Base-by-base conservation (phyloP, 1,140 invertebrate species). In the Neodiprion lecontei region DNA sequence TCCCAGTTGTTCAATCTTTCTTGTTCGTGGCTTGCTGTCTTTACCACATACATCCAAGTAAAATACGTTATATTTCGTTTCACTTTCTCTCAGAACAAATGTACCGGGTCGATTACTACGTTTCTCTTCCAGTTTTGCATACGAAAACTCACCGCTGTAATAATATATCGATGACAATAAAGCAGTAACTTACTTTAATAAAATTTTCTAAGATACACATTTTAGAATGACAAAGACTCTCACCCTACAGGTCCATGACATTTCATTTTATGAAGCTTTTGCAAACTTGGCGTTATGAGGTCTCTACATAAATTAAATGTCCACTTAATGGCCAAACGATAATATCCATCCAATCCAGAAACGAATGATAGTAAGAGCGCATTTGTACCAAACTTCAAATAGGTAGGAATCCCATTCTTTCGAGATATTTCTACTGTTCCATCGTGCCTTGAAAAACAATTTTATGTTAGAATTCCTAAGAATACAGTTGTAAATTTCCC, bases 231-330 rank as follows among this genome's bases (percentile, higher is more conserved):
- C 14, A 61, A 11, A 74, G 72, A 70, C 69, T 77, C 88, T 89
- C 89, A 94, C 93, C 93, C 95, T 75, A 97, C 92, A 72, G 96
- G 96, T 48, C 96, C 96, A 89, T 98, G 96, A 82, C 95, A 96
- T 86, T 94, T 95, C 73, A 95, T 88, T 69, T 89, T 87, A 78
- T 93, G 90, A n/a, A 97, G 83, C 80, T 90, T 91, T 79, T 91
- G 89, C 50, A 97, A 86, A 17, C 93, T 95, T 28, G 96, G 96
- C 4, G 95, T 95, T 71, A 90, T 85, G 65, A 95, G 90, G 77
- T 96, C 92, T 83, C 92, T 92, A 83, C 95, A 97, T 67, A 97
- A 88, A 89, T 97, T 96, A 82, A 96, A 96, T 47, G 93, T 97
- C 96, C 96, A 97, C 88, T 96, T 97, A 28, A 93, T 91, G 74